A percentile compares a stretch with the other conserved stretches of the same genome.
Conservation (phyloP, 2,113 vertebrate species). For the Sardina pilchardus region DNA sequence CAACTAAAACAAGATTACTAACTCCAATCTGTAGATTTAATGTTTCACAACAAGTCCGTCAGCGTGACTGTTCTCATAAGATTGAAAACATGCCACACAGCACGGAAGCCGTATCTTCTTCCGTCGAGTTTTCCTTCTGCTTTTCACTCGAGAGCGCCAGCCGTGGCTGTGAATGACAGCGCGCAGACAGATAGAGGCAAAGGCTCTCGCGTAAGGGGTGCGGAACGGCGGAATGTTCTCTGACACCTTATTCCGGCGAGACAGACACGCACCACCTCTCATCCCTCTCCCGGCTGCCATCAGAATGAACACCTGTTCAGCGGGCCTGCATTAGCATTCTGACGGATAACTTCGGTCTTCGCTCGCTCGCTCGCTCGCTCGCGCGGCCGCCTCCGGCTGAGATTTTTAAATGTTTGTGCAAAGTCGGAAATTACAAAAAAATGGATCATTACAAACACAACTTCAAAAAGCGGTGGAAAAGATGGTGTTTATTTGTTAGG, state of each 20-base stretch:
- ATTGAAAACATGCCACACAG: neutral
- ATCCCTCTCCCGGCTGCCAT: neutral
- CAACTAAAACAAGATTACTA: neutral
- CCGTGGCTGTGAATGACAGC: neutral
- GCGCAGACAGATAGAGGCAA: neutral
- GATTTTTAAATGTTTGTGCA: neutral
- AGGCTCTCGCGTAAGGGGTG: neutral
- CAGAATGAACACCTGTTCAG: neutral
- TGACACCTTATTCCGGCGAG: neutral
- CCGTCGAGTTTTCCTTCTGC: neutral
- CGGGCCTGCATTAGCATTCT: neutral
- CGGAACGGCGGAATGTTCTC: neutral
- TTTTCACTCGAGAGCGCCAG: neutral
- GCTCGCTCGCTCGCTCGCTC: neutral
- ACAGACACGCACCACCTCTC: neutral
- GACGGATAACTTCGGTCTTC: neutral
- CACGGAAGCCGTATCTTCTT: neutral
- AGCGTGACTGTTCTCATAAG: neutral
- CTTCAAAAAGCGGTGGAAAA: neutral
- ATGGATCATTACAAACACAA: neutral
- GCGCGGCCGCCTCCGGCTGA: neutral
- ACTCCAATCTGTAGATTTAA: neutral
- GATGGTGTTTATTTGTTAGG: too few species aligned
- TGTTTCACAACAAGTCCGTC: neutral
- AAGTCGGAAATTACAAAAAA: neutral